Evolutionary conservation across 2,113 vertebrate species (phyloP).

Genomic region (Mionectes macconnelli): DNA sequence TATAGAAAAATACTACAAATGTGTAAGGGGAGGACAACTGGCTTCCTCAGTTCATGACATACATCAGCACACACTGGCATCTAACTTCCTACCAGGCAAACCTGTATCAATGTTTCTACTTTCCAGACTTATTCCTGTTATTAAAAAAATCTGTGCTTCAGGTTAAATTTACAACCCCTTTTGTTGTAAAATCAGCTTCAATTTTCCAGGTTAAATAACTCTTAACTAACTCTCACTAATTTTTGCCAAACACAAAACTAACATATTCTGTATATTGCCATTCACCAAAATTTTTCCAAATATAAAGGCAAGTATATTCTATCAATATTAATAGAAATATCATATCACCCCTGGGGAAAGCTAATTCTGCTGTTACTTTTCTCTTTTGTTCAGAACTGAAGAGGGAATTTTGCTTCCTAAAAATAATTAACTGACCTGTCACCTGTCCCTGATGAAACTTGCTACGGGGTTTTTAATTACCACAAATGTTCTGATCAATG

Average conservation of each 20-base stretch:
- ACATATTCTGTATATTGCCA: not conserved
- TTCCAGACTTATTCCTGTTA: not conserved
- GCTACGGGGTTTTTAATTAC: conserved; percentile 47
- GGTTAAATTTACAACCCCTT: not conserved
- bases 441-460: conserved; percentile 36
- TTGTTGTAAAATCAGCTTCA: not conserved
- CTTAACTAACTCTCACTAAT: not conserved
- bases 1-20: not conserved
- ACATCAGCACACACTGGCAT: not conserved
- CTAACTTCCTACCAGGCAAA: not conserved
- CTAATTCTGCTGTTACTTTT: not conserved
- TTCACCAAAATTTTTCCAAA: not conserved
- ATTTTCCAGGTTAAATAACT: not conserved
- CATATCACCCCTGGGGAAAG: not conserved
- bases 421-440: conserved; percentile 52
- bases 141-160: not conserved
- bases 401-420: conserved; percentile 37
- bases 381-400: not conserved
- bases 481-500: conserved; percentile 15
- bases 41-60: not conserved
- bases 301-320: not conserved
- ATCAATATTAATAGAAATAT: not conserved
- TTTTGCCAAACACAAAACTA: not conserved
- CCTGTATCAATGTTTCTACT: not conserved
- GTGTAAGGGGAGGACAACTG: not conserved